Percentiles rank a stretch among this genome's conserved stretches.
Conservation (phyloP, 2,113 vertebrate genomes). For the Tapirus terrestris region DNA sequence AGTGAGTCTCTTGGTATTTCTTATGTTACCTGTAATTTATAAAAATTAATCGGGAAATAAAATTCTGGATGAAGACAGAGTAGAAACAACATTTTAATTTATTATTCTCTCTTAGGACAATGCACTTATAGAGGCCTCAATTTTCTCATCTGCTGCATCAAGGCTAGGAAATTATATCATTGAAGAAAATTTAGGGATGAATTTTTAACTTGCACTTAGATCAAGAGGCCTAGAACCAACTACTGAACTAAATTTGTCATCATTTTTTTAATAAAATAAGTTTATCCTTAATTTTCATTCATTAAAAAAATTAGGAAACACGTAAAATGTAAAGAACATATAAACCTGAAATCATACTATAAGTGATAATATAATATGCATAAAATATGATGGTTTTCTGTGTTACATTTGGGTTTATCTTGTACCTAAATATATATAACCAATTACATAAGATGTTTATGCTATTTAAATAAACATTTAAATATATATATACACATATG, state of each 20-base stretch:
- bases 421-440: not conserved
- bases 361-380: not conserved
- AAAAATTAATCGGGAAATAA: not conserved
- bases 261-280: not conserved
- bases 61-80: not conserved
- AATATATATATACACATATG: not conserved
- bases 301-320: not conserved
- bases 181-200: not conserved
- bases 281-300: not conserved
- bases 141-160: not conserved
- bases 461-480: not conserved
- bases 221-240: not conserved
- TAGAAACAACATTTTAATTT: not conserved
- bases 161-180: not conserved
- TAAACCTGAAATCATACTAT: not conserved
- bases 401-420: not conserved
- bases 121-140: accelerated
- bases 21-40: not conserved
- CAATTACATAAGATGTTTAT: not conserved
- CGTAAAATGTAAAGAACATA: not conserved
- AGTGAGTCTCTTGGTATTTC: not conserved
- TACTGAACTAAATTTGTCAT: not conserved
- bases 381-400: not conserved
- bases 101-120: not conserved
- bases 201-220: not conserved